These are phyloP conservation scores for Climacteris rufus DNA, from an alignment of 2,113 vertebrate species.

Conservation along the genomic window DNA sequence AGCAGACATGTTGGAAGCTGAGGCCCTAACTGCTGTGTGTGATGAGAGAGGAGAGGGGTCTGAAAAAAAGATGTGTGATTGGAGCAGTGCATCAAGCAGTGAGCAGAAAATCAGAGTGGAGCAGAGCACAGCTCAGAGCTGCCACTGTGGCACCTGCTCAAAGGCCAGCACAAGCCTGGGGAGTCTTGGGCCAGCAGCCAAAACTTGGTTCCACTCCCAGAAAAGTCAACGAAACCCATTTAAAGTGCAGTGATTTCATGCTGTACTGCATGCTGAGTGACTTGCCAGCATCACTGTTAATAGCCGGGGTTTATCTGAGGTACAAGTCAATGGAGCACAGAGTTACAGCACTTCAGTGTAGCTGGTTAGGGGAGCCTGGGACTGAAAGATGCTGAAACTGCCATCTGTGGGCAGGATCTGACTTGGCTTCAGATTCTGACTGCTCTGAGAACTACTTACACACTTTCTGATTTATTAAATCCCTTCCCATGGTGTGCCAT, in stretches of 20 bases:
- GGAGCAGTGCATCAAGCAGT: not conserved
- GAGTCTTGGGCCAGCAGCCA: not conserved
- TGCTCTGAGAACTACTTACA: not conserved
- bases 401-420: not conserved
- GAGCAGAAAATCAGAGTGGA: not conserved
- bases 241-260: not conserved
- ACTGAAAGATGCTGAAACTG: not conserved
- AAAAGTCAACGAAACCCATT: slow-evolving; percentile 52
- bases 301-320: not conserved
- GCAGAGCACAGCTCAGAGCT: not conserved
- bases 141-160: not conserved
- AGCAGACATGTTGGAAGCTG: not conserved
- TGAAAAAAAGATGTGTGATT: not conserved
- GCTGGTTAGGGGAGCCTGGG: not conserved
- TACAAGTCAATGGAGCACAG: not conserved
- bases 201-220: slow-evolving; percentile 5
- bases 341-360: not conserved
- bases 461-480: not conserved
- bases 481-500: not conserved
- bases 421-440: not conserved
- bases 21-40: fast-evolving
- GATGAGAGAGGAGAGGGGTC: not conserved
- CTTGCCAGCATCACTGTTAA: not conserved
- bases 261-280: not conserved
- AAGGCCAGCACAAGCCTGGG: fast-evolving